Evolutionary conservation across 2,113 vertebrate species (phyloP), one percentile per base, ranked within the genome.

Genomic region (Corapipo altera): DNA sequence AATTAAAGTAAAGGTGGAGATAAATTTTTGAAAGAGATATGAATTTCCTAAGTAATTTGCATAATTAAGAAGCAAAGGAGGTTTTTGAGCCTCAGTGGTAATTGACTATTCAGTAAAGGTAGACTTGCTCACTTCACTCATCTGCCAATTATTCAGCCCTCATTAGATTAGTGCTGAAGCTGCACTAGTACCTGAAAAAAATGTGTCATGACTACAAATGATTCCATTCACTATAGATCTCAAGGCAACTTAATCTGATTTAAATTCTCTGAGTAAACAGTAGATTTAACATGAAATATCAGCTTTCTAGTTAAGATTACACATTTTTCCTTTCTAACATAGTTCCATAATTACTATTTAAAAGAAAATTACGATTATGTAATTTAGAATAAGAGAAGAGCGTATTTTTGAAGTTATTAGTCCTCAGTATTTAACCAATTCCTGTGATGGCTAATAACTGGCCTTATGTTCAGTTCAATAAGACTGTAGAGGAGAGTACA

Each of bases 101-200:
- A 66, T 67, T 93, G 78, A 28, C n/a, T 80, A 59, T 94, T 95
- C 90, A 88, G 32, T 88, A 58, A 82, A 85, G 85, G 71, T 61
- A 79, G 37, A 37, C 32, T 65, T 76, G 49, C n/a, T 85, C 46
- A 27, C 43, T 94, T 90, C n/a, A 49, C 41, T 92, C 75, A 62
- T 86, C 46, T 80, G 67, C 71, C 80, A 70, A 90, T 91, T 94
- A 43, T 74, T 93, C 79, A 88, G 30, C 35, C 51, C 76, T 96
- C 64, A 76, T 94, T 94, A 93, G 35, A 70, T 64, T 35, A 54
- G 55, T 92, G 92, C 88, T 95, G 94, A 97, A 48, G 70, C 55
- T 92, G 79, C 72, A 86, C 20, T 22, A 86, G 18, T 70, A 55
- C 55, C 69, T 91, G 67, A 85, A 91, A 70, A 70, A 72, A 93